phyloP scores from a whole-genome alignment of 2,888 invertebrate genomes.

The Thymelicus lineola region DNA sequence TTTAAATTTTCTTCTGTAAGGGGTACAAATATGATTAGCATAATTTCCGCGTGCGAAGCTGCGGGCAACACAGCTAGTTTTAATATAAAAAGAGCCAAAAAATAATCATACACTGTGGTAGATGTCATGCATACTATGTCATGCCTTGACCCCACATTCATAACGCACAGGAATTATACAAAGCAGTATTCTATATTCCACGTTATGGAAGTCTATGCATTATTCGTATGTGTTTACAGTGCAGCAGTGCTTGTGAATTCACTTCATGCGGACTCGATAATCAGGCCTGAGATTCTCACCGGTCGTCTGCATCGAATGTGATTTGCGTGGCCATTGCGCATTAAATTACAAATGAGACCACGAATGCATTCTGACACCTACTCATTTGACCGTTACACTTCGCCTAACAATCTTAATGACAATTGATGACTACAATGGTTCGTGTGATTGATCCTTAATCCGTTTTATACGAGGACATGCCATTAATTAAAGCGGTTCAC shows the following conservation, averaged over 20 bases:
- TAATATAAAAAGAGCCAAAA: too few species aligned
- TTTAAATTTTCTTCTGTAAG: too few species aligned
- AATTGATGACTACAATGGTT: conserved; percentile 22
- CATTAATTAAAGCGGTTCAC: conserved; percentile 20
- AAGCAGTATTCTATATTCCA: conserved; percentile 23
- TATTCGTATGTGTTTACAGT: conserved; percentile 29
- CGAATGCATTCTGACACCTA: conserved; percentile 46
- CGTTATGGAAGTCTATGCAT: conserved; percentile 15
- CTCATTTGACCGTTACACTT: conserved; percentile 40
- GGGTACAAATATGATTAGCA: too few species aligned
- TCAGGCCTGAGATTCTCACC: conserved; percentile 68
- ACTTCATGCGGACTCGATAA: conserved; percentile 56
- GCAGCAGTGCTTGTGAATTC: conserved; percentile 54
- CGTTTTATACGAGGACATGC: conserved; percentile 24
- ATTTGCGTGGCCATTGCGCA: conserved; percentile 60
- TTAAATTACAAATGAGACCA: conserved; percentile 65
- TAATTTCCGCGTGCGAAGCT: too few species aligned
- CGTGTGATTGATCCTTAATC: conserved; percentile 32
- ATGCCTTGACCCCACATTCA: too few species aligned
- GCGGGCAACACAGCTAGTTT: too few species aligned
- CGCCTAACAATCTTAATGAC: conserved; percentile 34
- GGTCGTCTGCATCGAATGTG: conserved; percentile 58
- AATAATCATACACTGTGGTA: too few species aligned
- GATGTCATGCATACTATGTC: too few species aligned
- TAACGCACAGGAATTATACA: conserved; percentile 24